Percentiles rank a stretch among this genome's conserved stretches.
Evolutionary conservation across 2,888 invertebrate species (phyloP).

Genomic region (Pardosa pseudoannulata): DNA sequence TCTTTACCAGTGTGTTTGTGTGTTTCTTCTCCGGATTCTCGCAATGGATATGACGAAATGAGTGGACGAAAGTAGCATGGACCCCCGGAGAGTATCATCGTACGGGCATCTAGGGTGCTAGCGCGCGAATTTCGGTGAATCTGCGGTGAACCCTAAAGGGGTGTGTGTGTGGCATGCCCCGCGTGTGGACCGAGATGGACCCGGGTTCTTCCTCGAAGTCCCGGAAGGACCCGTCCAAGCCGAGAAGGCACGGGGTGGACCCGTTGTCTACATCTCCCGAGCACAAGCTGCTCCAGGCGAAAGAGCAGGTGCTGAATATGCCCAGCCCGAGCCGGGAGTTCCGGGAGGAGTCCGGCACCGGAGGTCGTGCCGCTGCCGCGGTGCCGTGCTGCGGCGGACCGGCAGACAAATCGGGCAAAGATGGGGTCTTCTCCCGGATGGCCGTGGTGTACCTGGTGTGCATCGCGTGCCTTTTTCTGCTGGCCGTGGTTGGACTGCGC

Average conservation of each 20-base stretch:
- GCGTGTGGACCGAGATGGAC: background rate
- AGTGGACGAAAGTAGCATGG: background rate
- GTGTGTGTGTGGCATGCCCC: background rate
- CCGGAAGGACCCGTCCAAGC: background rate
- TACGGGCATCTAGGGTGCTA: background rate
- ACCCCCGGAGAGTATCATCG: background rate
- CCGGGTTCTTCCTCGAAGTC: background rate
- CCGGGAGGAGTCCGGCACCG: conserved; percentile 14
- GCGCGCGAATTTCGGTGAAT: background rate
- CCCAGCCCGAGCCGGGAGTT: conserved; percentile 56
- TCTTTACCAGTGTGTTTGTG: too few species aligned
- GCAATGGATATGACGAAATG: too few species aligned
- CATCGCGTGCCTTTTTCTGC: conserved; percentile 52
- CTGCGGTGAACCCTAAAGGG: background rate
- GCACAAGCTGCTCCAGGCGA: conserved; percentile 54
- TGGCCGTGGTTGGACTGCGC: conserved; percentile 56
- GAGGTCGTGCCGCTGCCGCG: background rate
- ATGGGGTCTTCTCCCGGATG: conserved; percentile 55
- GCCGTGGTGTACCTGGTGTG: conserved; percentile 55
- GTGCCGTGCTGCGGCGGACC: conserved; percentile 13
- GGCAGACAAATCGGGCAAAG: conserved; percentile 28
- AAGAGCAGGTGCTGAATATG: conserved; percentile 58
- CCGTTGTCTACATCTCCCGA: conserved; percentile 39
- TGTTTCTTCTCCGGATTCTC: too few species aligned
- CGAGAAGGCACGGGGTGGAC: background rate